phyloP scores from a whole-genome alignment of 2,113 vertebrate species.

The Dascyllus trimaculatus region DNA sequence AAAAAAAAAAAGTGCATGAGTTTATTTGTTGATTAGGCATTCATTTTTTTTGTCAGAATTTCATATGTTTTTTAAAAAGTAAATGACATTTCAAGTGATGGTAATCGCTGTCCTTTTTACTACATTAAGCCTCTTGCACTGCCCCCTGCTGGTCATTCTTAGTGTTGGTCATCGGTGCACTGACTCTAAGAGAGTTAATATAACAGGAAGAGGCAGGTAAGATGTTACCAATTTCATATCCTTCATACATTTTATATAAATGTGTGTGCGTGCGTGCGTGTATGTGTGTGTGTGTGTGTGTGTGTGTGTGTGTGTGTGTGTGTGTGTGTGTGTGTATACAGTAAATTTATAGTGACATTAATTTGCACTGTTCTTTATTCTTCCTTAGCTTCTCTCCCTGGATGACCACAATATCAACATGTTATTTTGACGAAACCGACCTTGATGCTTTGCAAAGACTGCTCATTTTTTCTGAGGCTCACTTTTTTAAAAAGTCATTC shows the following conservation, averaged over 20 bases:
- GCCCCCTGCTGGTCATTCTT: conserved; percentile 59
- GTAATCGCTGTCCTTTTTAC: neutral
- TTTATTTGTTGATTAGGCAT: neutral
- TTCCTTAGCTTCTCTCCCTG: conserved; percentile 3
- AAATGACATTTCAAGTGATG: neutral
- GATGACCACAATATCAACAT: too few species aligned
- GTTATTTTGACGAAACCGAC: too few species aligned
- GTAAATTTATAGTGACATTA: neutral
- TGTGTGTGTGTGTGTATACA: too few species aligned
- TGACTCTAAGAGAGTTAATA: conserved; percentile 21
- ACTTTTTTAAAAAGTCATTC: too few species aligned
- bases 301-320: too few species aligned
- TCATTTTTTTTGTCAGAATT: neutral
- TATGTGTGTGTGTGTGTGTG: too few species aligned
- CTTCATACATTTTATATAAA: too few species aligned
- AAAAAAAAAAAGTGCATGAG: neutral
- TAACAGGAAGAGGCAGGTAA: conserved; percentile 19
- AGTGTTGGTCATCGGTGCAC: conserved; percentile 24
- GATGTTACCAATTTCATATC: neutral
- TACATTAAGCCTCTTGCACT: conserved; percentile 60
- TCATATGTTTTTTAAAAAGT: neutral
- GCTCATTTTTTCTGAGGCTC: too few species aligned
- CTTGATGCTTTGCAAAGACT: too few species aligned
- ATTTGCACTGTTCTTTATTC: neutral
- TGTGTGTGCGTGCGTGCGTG: too few species aligned